A percentile compares a stretch with the other conserved stretches of the same genome.
Evolutionary conservation across 2,888 invertebrate genomes (phyloP).

Genomic region (Calameuta filiformis): DNA sequence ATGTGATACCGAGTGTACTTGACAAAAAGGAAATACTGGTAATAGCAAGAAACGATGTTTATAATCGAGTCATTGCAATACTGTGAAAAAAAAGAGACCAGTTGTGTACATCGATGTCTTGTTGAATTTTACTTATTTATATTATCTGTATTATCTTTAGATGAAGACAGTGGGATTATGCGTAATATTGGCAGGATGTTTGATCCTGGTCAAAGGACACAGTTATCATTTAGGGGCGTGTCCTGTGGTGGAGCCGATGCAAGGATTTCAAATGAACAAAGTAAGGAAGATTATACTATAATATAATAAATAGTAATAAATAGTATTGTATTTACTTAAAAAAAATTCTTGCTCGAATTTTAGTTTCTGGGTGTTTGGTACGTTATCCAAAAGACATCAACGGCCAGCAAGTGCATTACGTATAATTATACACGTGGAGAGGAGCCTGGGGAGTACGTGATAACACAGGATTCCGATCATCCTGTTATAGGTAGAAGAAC

Average conservation of each 20-base stretch:
- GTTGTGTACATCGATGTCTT: not conserved
- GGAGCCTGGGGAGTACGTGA: slow-evolving; percentile 76
- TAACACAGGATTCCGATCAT: slow-evolving; percentile 81
- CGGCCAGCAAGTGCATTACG: slow-evolving; percentile 81
- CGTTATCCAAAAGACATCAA: slow-evolving; percentile 85
- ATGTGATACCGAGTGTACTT: not conserved
- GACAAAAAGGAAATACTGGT: not conserved
- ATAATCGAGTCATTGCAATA: not conserved
- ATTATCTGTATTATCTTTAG: slow-evolving; percentile 28
- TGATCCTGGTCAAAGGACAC: slow-evolving; percentile 66
- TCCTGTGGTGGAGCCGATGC: slow-evolving; percentile 79
- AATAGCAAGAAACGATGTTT: not conserved
- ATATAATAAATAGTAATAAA: not conserved
- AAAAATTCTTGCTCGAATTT: slow-evolving; percentile 30
- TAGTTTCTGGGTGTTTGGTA: slow-evolving; percentile 86
- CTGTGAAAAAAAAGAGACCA: not conserved
- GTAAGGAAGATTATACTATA: slow-evolving; percentile 66
- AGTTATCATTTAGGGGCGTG: slow-evolving; percentile 81
- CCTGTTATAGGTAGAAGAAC: slow-evolving; percentile 54
- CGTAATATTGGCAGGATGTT: slow-evolving; percentile 34
- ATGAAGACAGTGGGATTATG: slow-evolving; percentile 36
- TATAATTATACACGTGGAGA: slow-evolving; percentile 80
- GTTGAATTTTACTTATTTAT: not conserved
- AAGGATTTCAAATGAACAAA: slow-evolving; percentile 79
- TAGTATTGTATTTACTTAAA: not conserved